Base-by-base conservation (phyloP, 1,140 invertebrate species). In the Magallana gigas region DNA sequence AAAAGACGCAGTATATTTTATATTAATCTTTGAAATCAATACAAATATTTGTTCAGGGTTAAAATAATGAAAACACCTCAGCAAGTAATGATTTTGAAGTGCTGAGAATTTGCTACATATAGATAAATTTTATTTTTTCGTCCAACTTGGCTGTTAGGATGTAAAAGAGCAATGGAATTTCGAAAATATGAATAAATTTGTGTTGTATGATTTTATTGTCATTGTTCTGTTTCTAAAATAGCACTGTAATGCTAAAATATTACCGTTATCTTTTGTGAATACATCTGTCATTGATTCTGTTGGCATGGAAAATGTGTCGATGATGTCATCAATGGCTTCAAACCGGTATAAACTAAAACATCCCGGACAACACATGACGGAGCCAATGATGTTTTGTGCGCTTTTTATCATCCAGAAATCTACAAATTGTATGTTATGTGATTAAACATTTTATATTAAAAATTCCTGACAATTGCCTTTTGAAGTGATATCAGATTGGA, bases 211-310 rank as follows among this genome's bases (percentile, higher is more conserved):
- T 23, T 23, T 23, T 23, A 23, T 23, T 23, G 23, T 23, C 23
- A 4, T 48, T 48, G 36, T 48, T 48, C 36, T 48, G 1, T 48
- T 48, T 48, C 36, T 48, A 4, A 48, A 48, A 48, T 48, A 48
- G 36, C 36, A 5, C 3, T 48, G 1, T 48, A 1, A 48, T 48
- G 3, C 36, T 48, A 48, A 2, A 48, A 2, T 62, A 76, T 82
- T 87, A 95, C 95, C 96, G 93, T 96, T 96, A 94, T 96, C 96
- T 90, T 96, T 96, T 89, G 96, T 96, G 29, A 96, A 95, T 90
- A 96, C 96, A 91, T 96, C 95, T n/a, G 93, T 87, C 16, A 96
- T 94, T 90, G 95, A 93, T 56, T 93, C 93, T 3, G 95, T 95
- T 81, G 94, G 94, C 4, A 94, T 94, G 0, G 96, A 95, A 90